Evolutionary conservation across 2,113 vertebrate species (phyloP), one percentile per base, ranked within the genome.

Genomic region (Collichthys lucidus): DNA sequence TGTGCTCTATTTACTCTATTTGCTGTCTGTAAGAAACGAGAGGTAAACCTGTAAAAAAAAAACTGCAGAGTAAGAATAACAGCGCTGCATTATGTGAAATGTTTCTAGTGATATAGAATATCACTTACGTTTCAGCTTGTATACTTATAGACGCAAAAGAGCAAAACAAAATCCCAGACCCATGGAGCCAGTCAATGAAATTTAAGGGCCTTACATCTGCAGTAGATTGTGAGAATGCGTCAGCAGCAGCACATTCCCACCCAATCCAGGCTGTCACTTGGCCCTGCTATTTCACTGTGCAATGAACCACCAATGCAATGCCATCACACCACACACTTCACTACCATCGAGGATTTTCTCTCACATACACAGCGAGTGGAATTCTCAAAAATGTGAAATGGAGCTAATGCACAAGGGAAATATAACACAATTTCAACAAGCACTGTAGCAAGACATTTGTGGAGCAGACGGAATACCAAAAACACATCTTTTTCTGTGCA

Each of bases 391-490:
- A 92, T 87, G 80, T 89, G 86, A 91, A 92, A 89, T 87, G 67
- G 85, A 89, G 74, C 87, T 87, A 90, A 93, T 89, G 87, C 92
- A 93, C 92, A 81, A 80, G 91, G 91, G 91, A 91, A 92, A 93
- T 94, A 90, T 77, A 89, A 86, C 86, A 82, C 90, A 86, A 91
- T 93, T 90, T 90, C 91, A 88, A 89, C 85, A 88, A 88, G 87
- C 88, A 89, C 84, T 91, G 88, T 90, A 86, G 86, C 88, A 87
- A 92, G 89, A 89, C 91, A 88, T 91, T 91, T 89, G 70, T 83
- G 83, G 70, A 74, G 83, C 57, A 70, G 72, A 79, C 82, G 82
- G 91, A 92, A 90, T 86, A 86, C 66, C 63, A 56, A 86, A 93
- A 86, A 91, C 83, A 76, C 75, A 71, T 79, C 57, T 50, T 85